Evolutionary conservation across 2,888 invertebrate genomes (phyloP).

Genomic region (Trypoxylon attenuatum): DNA sequence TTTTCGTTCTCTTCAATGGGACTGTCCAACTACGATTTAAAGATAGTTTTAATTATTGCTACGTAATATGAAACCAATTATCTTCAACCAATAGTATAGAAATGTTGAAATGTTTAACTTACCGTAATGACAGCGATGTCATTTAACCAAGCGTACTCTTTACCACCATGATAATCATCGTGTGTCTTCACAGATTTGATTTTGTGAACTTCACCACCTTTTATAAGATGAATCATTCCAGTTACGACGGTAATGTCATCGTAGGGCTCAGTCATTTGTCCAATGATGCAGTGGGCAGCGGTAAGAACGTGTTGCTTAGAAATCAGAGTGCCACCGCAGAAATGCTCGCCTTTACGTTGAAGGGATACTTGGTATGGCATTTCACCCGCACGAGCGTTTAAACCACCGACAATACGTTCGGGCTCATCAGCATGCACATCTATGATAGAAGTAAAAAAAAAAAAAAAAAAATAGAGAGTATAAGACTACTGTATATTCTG

Average conservation of each 20-base stretch:
- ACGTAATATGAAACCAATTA: background rate
- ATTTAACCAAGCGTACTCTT: constrained; percentile 25
- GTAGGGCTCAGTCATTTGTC: background rate
- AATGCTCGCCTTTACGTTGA: constrained; percentile 30
- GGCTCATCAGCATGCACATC: constrained; percentile 34
- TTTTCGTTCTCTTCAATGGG: background rate
- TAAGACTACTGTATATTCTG: no score
- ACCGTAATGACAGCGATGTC: constrained; percentile 51
- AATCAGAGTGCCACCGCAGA: constrained; percentile 60
- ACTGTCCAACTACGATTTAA: background rate
- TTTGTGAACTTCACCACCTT: constrained; percentile 24
- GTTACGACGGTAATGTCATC: constrained; percentile 16
- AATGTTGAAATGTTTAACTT: constrained; percentile 5
- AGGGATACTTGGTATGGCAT: constrained; percentile 60
- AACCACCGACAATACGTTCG: constrained; percentile 52
- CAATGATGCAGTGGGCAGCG: constrained; percentile 57
- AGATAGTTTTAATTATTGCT: background rate
- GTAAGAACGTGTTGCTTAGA: constrained; percentile 49
- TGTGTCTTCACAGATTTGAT: constrained; percentile 11
- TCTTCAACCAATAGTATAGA: background rate
- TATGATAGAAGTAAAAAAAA: background rate
- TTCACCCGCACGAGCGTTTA: constrained; percentile 39
- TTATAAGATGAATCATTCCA: constrained; percentile 7
- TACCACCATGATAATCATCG: constrained; percentile 12
- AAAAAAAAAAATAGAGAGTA: no score